Evolutionary conservation across 2,113 vertebrate genomes (phyloP), one percentile per base, ranked within the genome.

Genomic region (Sceloporus tristichus): DNA sequence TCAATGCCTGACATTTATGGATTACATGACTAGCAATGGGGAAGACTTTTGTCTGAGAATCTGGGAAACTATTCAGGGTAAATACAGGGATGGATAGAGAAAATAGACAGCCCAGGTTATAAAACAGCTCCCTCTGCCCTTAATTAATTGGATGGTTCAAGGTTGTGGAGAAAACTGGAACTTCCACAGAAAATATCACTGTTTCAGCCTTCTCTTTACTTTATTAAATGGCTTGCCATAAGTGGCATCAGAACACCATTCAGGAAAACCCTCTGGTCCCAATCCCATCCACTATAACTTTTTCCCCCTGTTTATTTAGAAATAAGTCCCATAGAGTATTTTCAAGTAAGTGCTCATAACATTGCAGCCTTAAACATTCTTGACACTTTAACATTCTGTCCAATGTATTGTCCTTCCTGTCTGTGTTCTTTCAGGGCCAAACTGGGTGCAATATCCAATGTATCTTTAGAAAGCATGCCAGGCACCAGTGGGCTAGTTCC

Each of bases 391-490:
- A 74, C 82, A 70, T 66, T 85, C 56, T 16, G 25, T 53, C 77
- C 48, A 54, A 0, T 27, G 27, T 53, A 54, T 53, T 25, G 42
- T 79, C 79, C 73, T 62, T 29, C 16, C 80, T 82, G 29, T 10
- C 73, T 75, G 89, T 89, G 13, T 71, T 82, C 65, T 93, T 85
- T 18, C 1, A 16, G 59, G 11, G 13, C 18, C 13, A 62, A 62
- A 62, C 14, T 62, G 59, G 59, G 16, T 62, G 59, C 16, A 62
- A 16, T 16, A 14, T 62, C 59, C 59, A 62, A 62, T 62, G 18
- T 62, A 62, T 62, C 1, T 62, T 62, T 62, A 53, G 48, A 48
- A 48, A 48, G 48, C 48, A 48, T 48, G 4, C 48, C 48, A 48
- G 25, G 42, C 23, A 77, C 73, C 34, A 40, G 19, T 40, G 14